Conservation (phyloP, 1,140 invertebrate genomes). For the Drosophila ambigua region DNA sequence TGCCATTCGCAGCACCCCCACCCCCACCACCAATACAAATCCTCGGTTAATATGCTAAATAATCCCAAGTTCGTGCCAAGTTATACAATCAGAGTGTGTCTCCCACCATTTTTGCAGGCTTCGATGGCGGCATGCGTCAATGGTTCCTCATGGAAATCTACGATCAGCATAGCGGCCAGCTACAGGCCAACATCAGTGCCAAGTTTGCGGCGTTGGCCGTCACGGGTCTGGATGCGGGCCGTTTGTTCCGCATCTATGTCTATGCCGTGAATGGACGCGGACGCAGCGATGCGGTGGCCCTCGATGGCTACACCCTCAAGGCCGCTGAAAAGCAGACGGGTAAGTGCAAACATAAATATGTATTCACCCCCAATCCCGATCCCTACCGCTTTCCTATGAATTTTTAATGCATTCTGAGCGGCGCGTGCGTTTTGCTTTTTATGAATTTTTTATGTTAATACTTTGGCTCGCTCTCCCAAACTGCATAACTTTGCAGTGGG, state of each 20-base stretch:
- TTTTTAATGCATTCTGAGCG: slow-evolving; percentile 44
- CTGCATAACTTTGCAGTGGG: slow-evolving; percentile 52
- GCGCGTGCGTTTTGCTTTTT: slow-evolving; percentile 39
- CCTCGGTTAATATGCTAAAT: slow-evolving; percentile 39
- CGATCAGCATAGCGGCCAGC: slow-evolving; percentile 87
- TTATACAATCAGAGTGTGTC: slow-evolving; percentile 27
- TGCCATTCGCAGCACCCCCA: not conserved
- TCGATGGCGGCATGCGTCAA: slow-evolving; percentile 91
- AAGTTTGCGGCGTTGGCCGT: slow-evolving; percentile 88
- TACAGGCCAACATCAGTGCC: slow-evolving; percentile 89
- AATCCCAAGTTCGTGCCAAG: slow-evolving; percentile 45
- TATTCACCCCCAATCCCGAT: not conserved
- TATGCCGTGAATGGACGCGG: slow-evolving; percentile 87
- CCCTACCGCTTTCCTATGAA: slow-evolving; percentile 38
- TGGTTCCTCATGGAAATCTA: slow-evolving; percentile 90
- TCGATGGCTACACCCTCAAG: slow-evolving; percentile 89
- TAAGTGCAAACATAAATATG: slow-evolving; percentile 83
- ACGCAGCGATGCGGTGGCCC: slow-evolving; percentile 85
- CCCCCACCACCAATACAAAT: not conserved
- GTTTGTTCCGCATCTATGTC: slow-evolving; percentile 88
- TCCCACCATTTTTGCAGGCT: slow-evolving; percentile 84
- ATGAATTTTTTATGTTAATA: slow-evolving; percentile 71
- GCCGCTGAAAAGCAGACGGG: slow-evolving; percentile 92
- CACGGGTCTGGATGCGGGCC: slow-evolving; percentile 88
- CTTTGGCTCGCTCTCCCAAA: slow-evolving; percentile 10